These are phyloP conservation scores for Agrilus planipennis DNA, from an alignment of 1,140 invertebrate species.

Conservation along the genomic window DNA sequence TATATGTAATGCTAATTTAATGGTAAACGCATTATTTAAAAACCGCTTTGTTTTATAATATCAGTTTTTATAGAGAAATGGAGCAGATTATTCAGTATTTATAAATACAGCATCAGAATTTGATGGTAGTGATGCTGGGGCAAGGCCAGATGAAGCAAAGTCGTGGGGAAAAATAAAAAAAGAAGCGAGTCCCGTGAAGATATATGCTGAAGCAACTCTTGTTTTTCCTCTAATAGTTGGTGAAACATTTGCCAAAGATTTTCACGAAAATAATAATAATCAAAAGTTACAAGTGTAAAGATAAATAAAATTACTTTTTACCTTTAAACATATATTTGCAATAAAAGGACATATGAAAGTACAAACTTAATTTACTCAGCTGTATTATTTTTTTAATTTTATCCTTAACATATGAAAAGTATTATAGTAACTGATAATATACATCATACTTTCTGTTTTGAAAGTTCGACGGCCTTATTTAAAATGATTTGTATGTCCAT, in stretches of 20 bases:
- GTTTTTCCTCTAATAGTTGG: conserved; percentile 91
- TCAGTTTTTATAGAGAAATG: conserved; percentile 65
- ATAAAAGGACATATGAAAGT: too few relatives aligned
- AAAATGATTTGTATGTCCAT: conserved; percentile 60
- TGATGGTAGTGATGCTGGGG: conserved; percentile 97
- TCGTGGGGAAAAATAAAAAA: conserved; percentile 97
- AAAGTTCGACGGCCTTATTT: conserved; percentile 46
- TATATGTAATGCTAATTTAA: conserved; percentile 95
- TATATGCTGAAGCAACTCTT: conserved; percentile 91
- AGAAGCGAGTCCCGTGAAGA: conserved; percentile 85
- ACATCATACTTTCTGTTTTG: conserved; percentile 20
- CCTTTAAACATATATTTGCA: too few relatives aligned
- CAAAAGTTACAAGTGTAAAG: too few relatives aligned
- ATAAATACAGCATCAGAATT: conserved; percentile 96
- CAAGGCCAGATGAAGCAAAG: conserved; percentile 93
- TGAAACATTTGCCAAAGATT: conserved; percentile 77
- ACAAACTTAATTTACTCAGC: too few relatives aligned
- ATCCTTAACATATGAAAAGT: too few relatives aligned
- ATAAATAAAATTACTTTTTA: conserved; percentile 4
- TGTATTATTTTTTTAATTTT: too few relatives aligned
- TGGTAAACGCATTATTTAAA: too few relatives aligned
- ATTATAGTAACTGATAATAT: too few relatives aligned
- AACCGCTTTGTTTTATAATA: conserved; percentile 1
- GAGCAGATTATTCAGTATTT: conserved; percentile 94
- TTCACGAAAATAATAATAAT: conserved; percentile 15